Conservation (phyloP, 2,113 vertebrate genomes). For the Phyllostomus discolor region DNA sequence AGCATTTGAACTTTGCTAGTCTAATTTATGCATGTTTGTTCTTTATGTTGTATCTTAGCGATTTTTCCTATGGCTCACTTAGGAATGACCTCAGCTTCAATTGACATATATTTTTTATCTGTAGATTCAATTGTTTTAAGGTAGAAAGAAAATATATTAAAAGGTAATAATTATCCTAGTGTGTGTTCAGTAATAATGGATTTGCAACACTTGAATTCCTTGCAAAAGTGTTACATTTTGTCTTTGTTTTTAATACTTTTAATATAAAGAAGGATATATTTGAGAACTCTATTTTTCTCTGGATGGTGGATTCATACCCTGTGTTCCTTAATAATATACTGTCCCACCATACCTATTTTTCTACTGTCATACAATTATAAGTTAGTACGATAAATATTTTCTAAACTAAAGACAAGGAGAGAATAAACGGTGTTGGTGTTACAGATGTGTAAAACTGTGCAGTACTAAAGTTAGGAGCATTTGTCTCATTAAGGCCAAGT, state of each 20-base stretch:
- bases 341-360: not conserved
- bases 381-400: not conserved
- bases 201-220: conserved; percentile 9
- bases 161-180: conserved; percentile 24
- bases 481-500: not conserved
- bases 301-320: not conserved
- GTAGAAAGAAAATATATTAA: conserved; percentile 35
- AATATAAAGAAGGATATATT: not conserved
- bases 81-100: conserved; percentile 16
- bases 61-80: conserved; percentile 26
- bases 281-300: conserved; percentile 26
- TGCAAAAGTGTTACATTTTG: not conserved
- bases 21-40: conserved; percentile 36
- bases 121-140: conserved; percentile 35
- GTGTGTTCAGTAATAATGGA: not conserved
- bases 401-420: not conserved
- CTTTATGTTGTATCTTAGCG: conserved; percentile 44
- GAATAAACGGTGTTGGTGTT: not conserved
- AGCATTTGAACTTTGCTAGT: conserved; percentile 37
- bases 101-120: conserved; percentile 36
- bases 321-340: not conserved
- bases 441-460: not conserved
- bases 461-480: not conserved
- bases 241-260: conserved; percentile 19
- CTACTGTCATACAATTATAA: not conserved